These are phyloP conservation scores for Bimastos eiseni DNA, from an alignment of 2,888 invertebrate species.

Conservation along the genomic window DNA sequence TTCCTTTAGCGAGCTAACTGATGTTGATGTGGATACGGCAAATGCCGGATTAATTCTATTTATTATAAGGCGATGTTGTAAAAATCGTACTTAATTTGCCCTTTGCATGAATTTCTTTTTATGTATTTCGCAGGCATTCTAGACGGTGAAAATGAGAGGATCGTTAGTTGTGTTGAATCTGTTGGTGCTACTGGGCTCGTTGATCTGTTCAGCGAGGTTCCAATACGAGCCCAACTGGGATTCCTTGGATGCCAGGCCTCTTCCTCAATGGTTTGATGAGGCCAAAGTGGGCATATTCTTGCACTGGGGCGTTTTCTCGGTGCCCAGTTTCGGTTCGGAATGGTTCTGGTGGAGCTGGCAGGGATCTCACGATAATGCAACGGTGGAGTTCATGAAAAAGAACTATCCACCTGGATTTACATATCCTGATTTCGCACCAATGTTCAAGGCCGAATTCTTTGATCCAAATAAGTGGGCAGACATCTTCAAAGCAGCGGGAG, in stretches of 20 bases:
- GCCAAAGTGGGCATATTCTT: constrained; percentile 89
- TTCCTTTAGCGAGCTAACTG: not conserved
- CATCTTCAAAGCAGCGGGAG: constrained; percentile 81
- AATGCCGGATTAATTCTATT: not conserved
- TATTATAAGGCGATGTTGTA: not conserved
- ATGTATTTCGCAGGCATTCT: not conserved
- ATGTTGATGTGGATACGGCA: not conserved
- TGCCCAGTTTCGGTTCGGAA: constrained; percentile 77
- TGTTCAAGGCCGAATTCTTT: constrained; percentile 85
- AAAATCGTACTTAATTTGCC: not conserved
- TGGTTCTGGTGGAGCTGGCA: constrained; percentile 59
- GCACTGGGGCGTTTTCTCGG: constrained; percentile 91
- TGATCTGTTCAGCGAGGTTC: not conserved
- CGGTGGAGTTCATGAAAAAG: constrained; percentile 73
- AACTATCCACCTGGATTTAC: constrained; percentile 83
- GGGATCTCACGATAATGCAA: constrained; percentile 41
- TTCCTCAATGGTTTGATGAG: constrained; percentile 86
- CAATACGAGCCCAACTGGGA: constrained; percentile 73
- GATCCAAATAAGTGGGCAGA: constrained; percentile 82
- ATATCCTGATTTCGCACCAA: constrained; percentile 85
- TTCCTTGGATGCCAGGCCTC: constrained; percentile 79
- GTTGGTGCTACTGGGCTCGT: not conserved
- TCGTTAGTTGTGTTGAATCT: not conserved
- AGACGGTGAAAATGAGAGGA: not conserved
- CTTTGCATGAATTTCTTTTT: not conserved